Conservation (phyloP, 2,113 vertebrate genomes). For the Nycticryphes semicollaris region DNA sequence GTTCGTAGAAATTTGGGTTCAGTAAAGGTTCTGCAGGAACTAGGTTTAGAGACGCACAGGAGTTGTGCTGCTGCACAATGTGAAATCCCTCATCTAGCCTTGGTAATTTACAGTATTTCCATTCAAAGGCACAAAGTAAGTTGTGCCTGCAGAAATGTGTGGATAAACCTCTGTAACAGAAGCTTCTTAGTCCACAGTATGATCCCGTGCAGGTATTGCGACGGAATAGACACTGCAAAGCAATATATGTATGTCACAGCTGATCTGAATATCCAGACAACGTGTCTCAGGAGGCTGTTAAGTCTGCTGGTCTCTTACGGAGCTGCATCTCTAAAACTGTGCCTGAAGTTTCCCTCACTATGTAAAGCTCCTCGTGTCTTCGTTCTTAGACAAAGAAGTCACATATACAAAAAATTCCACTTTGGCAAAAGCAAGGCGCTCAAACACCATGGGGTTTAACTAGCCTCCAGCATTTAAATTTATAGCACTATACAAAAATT, state of each 20-base stretch:
- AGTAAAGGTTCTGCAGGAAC: background rate
- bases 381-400: background rate
- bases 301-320: too few species aligned
- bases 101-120: background rate
- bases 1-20: background rate
- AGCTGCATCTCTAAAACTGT: background rate
- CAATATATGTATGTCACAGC: background rate
- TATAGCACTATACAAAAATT: background rate
- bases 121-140: background rate
- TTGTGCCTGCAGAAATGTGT: background rate
- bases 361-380: background rate
- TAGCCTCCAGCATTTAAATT: background rate
- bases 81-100: background rate
- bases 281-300: background rate
- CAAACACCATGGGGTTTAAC: background rate
- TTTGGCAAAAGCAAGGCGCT: background rate
- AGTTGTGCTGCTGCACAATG: background rate
- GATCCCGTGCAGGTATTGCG: background rate
- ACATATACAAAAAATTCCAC: background rate
- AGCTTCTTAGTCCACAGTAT: background rate
- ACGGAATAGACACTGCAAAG: background rate
- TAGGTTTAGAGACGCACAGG: background rate
- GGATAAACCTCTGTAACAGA: background rate
- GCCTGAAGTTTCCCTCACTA: background rate
- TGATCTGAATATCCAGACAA: background rate